These are phyloP conservation scores for Heterotis niloticus DNA, from an alignment of 2,113 vertebrate genomes.

Conservation along the genomic window DNA sequence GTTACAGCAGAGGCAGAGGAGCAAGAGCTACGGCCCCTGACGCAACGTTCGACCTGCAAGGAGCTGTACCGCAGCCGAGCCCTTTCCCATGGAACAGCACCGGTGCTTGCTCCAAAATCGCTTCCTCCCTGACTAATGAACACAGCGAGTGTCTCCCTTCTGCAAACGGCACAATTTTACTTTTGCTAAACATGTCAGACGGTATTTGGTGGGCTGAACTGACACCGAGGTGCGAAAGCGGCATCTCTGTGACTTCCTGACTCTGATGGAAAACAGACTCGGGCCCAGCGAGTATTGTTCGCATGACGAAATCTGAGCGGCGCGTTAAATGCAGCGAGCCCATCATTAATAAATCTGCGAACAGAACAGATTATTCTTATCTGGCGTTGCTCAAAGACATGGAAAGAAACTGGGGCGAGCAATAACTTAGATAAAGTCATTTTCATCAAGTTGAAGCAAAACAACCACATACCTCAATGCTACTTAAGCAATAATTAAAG, in stretches of 20 bases:
- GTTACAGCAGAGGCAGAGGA: neutral
- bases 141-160: constrained; percentile 32
- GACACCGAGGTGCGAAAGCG: constrained; percentile 56
- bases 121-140: constrained; percentile 41
- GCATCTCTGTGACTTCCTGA: constrained; percentile 47
- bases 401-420: constrained; percentile 35
- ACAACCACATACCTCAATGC: constrained; percentile 44
- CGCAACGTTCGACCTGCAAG: too few relatives aligned
- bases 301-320: constrained; percentile 47
- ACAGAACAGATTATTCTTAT: constrained; percentile 55
- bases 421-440: constrained; percentile 38
- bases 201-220: constrained; percentile 39
- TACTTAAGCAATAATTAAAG: constrained; percentile 53
- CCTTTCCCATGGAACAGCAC: constrained; percentile 33
- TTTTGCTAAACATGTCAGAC: constrained; percentile 54
- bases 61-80: neutral
- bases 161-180: constrained; percentile 41
- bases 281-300: constrained; percentile 38
- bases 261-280: constrained; percentile 56
- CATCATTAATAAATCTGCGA: constrained; percentile 60
- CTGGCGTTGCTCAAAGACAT: constrained; percentile 46
- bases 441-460: constrained; percentile 47
- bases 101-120: constrained; percentile 41
- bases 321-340: constrained; percentile 50
- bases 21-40: neutral